These are phyloP conservation scores for Dysmachus trigonus DNA, from an alignment of 2,888 invertebrate species.

Conservation along the genomic window DNA sequence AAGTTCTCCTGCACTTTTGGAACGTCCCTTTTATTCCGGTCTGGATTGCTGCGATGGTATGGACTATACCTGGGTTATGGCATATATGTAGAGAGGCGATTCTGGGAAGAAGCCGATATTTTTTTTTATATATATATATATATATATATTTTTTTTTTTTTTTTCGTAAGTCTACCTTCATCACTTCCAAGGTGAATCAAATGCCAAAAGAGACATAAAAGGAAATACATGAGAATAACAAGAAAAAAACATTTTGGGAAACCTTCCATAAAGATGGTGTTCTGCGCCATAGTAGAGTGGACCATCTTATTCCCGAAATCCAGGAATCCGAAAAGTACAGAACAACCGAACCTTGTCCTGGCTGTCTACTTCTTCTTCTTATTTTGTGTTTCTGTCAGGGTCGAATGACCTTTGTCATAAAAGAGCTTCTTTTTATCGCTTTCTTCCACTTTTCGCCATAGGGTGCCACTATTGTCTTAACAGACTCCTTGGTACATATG, in stretches of 20 bases:
- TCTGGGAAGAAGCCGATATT: not conserved
- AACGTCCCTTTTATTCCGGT: not conserved
- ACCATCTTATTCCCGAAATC: not conserved
- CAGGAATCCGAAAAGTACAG: not conserved
- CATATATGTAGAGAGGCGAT: not conserved
- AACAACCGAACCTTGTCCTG: not conserved
- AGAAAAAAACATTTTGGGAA: not conserved
- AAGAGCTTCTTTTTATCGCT: constrained; percentile 3
- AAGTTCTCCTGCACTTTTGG: not conserved
- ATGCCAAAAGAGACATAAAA: constrained; percentile 18
- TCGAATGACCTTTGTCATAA: constrained; percentile 33
- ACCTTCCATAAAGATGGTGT: not conserved
- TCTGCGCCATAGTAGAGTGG: not conserved
- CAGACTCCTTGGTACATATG: not conserved
- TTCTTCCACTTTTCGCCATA: not conserved
- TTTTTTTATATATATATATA: too few species aligned
- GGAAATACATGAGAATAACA: not conserved
- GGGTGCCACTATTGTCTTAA: not conserved
- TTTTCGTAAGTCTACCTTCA: constrained; percentile 25
- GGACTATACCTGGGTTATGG: not conserved
- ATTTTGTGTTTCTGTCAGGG: constrained; percentile 14
- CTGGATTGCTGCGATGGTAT: not conserved
- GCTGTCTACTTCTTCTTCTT: not conserved
- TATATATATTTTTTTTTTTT: not conserved
- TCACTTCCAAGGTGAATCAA: constrained; percentile 31